phyloP scores from a whole-genome alignment of 1,140 invertebrate species.

The Glomeris maerens region DNA sequence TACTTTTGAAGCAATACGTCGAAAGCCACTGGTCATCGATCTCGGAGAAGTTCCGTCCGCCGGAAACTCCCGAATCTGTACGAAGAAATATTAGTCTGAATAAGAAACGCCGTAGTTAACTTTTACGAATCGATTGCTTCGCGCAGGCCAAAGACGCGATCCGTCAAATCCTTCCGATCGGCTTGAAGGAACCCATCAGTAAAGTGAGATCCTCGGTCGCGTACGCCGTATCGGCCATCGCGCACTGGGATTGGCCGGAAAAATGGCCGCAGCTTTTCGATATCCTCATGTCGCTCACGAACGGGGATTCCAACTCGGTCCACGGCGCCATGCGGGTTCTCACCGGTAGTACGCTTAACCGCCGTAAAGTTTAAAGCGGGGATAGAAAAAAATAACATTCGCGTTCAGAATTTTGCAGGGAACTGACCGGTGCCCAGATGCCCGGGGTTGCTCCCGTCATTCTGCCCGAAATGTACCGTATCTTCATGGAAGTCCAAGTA shows the following conservation, averaged over 20 bases:
- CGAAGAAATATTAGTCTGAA: too few species aligned
- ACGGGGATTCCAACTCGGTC: slow-evolving; percentile 40
- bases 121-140: neutral
- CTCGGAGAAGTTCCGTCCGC: slow-evolving; percentile 45
- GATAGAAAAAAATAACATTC: too few species aligned
- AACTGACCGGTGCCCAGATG: slow-evolving; percentile 53
- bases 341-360: slow-evolving; percentile 28
- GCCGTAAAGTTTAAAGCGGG: neutral
- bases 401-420: slow-evolving; percentile 50
- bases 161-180: slow-evolving; percentile 48
- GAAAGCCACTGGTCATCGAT: slow-evolving; percentile 51
- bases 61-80: slow-evolving; percentile 39
- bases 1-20: slow-evolving; percentile 60
- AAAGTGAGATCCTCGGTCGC: slow-evolving; percentile 56
- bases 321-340: slow-evolving; percentile 65
- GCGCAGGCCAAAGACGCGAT: slow-evolving; percentile 45
- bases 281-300: slow-evolving; percentile 45
- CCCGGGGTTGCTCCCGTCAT: slow-evolving; percentile 55
- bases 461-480: slow-evolving; percentile 58
- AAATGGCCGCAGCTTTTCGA: slow-evolving; percentile 58
- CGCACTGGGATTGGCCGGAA: slow-evolving; percentile 64
- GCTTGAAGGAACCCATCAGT: slow-evolving; percentile 51
- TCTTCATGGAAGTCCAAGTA: slow-evolving; percentile 50
- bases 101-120: neutral
- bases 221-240: slow-evolving; percentile 58